These are phyloP conservation scores for Rhynchotus rufescens DNA, from an alignment of 2,797 vertebrate genomes.

Conservation along the genomic window DNA sequence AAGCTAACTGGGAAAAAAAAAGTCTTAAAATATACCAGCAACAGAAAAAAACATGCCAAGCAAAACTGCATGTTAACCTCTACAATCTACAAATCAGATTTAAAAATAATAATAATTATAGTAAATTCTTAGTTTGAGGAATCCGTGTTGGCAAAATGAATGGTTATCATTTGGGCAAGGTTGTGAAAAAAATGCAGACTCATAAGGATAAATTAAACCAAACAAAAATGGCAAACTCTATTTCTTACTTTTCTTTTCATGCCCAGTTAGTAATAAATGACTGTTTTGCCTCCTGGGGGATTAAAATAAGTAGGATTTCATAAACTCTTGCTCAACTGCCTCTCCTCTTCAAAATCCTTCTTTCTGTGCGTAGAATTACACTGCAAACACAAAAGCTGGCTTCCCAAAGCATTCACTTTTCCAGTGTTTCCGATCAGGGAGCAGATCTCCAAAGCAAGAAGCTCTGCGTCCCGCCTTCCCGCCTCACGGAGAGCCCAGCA, in stretches of 20 bases:
- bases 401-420: slow-evolving; percentile 49
- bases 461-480: background rate
- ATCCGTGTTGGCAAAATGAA: slow-evolving; percentile 22
- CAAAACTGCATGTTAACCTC: slow-evolving; percentile 3
- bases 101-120: slow-evolving; percentile 33
- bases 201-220: slow-evolving; percentile 51
- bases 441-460: background rate
- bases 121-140: slow-evolving; percentile 31
- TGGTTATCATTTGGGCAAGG: slow-evolving; percentile 26
- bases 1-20: background rate
- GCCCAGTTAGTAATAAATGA: slow-evolving; percentile 67
- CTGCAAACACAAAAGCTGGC: slow-evolving; percentile 2
- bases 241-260: slow-evolving; percentile 46
- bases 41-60: background rate
- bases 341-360: slow-evolving; percentile 22
- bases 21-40: background rate
- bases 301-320: slow-evolving; percentile 70
- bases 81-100: background rate
- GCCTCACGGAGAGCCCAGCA: background rate
- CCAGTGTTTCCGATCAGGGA: background rate
- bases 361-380: slow-evolving; percentile 12
- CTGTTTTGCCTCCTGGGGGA: slow-evolving; percentile 59
- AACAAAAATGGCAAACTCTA: slow-evolving; percentile 11
- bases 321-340: slow-evolving; percentile 41
- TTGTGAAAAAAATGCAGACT: slow-evolving; percentile 9